phyloP scores from a whole-genome alignment of 2,797 vertebrate genomes.

The Etheostoma perlongum region DNA sequence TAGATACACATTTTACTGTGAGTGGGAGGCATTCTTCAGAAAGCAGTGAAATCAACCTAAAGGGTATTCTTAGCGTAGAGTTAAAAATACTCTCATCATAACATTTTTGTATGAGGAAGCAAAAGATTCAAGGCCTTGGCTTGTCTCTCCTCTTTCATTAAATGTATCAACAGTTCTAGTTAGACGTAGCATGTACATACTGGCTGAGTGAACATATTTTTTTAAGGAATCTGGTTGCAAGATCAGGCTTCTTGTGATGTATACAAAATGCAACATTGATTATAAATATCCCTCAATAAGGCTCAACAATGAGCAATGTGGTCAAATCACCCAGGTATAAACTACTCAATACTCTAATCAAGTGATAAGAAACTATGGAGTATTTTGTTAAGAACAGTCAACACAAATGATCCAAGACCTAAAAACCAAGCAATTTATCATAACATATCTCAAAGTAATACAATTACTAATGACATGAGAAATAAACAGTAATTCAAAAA shows the following conservation, averaged over 20 bases:
- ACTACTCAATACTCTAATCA: neutral
- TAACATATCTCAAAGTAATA: slow-evolving; percentile 9
- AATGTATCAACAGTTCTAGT: too few relatives aligned
- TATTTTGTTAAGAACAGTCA: neutral
- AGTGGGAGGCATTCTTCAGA: slow-evolving; percentile 19
- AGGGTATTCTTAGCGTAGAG: neutral
- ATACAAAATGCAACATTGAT: neutral
- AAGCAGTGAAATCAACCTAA: neutral
- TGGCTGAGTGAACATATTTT: too few relatives aligned
- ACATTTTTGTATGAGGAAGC: too few relatives aligned
- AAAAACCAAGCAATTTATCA: slow-evolving; percentile 1
- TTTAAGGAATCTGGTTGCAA: neutral
- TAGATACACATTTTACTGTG: slow-evolving; percentile 7
- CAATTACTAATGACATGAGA: slow-evolving; percentile 45
- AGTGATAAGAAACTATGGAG: neutral
- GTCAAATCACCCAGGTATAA: neutral
- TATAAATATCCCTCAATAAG: neutral
- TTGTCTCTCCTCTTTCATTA: too few relatives aligned
- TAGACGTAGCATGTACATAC: too few relatives aligned
- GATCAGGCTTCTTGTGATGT: neutral
- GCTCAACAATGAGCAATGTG: neutral
- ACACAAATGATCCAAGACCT: slow-evolving; percentile 4
- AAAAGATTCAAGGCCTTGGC: too few relatives aligned
- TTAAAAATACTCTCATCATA: neutral
- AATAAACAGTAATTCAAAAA: slow-evolving; percentile 23